These are phyloP conservation scores for Chymomyza fuscimana DNA, from an alignment of 2,888 invertebrate species.

Conservation along the genomic window DNA sequence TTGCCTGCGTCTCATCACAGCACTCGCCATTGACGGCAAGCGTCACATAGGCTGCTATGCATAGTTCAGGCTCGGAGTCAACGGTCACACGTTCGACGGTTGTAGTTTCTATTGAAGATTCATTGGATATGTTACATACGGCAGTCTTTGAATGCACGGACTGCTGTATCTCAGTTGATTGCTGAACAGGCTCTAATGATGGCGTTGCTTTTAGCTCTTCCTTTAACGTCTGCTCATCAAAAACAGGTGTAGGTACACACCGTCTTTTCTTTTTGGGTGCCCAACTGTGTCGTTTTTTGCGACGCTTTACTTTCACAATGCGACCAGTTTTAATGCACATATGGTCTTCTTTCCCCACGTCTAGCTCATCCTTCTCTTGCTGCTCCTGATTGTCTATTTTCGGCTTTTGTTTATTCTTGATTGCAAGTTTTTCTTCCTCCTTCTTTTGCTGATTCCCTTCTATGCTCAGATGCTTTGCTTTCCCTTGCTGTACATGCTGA, in stretches of 20 bases:
- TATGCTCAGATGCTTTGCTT: background rate
- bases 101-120: background rate
- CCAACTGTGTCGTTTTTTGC: background rate
- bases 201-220: background rate
- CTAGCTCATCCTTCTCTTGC: background rate
- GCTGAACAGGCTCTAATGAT: background rate
- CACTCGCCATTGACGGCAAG: conserved; percentile 37
- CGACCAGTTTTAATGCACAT: background rate
- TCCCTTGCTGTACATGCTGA: background rate
- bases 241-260: background rate
- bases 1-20: conserved; percentile 23
- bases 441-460: background rate
- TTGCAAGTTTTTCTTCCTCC: background rate
- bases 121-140: background rate
- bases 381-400: background rate
- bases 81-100: background rate
- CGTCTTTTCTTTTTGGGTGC: background rate
- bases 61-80: conserved; percentile 19
- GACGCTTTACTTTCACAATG: background rate
- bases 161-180: background rate
- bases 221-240: background rate
- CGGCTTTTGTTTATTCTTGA: background rate
- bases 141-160: background rate
- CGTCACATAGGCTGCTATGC: conserved; percentile 45
- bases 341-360: background rate